Base-by-base conservation (phyloP, 2,113 vertebrate genomes). In the Charadrius vociferus region DNA sequence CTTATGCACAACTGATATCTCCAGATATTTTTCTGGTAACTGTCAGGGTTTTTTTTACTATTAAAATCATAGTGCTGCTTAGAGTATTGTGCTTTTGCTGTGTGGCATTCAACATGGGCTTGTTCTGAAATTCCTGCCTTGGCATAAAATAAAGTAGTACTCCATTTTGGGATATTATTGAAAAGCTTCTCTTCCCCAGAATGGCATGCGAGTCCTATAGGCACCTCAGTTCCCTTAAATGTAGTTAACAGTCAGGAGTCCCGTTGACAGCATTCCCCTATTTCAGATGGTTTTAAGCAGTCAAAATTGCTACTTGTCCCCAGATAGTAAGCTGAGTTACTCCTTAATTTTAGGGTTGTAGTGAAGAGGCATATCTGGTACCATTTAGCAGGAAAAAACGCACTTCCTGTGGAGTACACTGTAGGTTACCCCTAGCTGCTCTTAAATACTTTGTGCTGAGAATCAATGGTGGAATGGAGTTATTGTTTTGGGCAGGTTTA, bases 281-380 rank as follows among this genome's bases (percentile, higher is more conserved):
- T 81, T 59, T 58, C 59, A 32, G 45, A 14, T 86, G 30, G 29
- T 32, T 88, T 74, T 32, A 50, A 50, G 62, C 43, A 36, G 15
- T 62, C 1, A 5, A 7, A 86, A 62, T 50, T 41, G 23, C 62
- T 63, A 0, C 4, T 2, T 24, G 14, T 29, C 8, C 23, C 14
- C 67, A 63, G 3, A 18, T 1, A 49, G 5, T 19, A 20, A 66
- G 21, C 6, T 49, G 49, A 45, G 15, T n/a, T 41, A 4, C 14
- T 45, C 1, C 8, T 52, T 37, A 11, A 83, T 67, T 11, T 71
- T 20, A 39, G 43, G 34, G 23, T 32, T 81, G 20, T 14, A 34
- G 21, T 17, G 45, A 36, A 84, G 43, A 53, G 36, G 36, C 7
- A 0, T 26, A 8, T 11, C 14, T 52, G 5, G 18, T 9, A 41